Base-by-base conservation (phyloP, 1,140 invertebrate species). In the Caenorhabditis inopinata region DNA sequence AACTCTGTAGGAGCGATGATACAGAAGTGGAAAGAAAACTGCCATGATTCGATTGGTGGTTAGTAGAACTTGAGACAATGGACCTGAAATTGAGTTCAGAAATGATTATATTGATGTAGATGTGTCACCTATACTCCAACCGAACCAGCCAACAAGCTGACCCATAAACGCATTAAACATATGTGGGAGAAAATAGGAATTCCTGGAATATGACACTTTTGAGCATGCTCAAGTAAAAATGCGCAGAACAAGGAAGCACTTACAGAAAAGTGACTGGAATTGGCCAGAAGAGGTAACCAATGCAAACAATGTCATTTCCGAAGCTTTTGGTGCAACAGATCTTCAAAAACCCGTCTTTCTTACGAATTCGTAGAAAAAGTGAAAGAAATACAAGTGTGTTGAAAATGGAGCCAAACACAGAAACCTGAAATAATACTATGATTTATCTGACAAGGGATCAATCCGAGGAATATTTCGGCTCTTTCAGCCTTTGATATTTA, bases 251-350 rank as follows among this genome's bases (percentile, higher is more conserved):
- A 38, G 1, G 16, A 32, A 14, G 11, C 1, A 1, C 58, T 68
- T 68, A 68, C 58, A 68, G 12, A 68, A 68, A 68, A 18, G 58
- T 68, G 58, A 68, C 58, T 68, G 58, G 58, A 38, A 68, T 68
- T 23, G 58, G 58, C 58, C 58, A 68, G 21, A 68, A 42, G 16
- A 68, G 58, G 23, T 68, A 68, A 29, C 58, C 58, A 68, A 68
- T 68, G n/a, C 58, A 68, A 9, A 68, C 58, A 6, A 68, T 68
- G 12, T 68, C 58, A 21, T 68, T 68, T 16, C 58, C 58, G n/a
- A 68, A 68, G 38, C 58, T 68, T 38, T 68, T 68, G 1, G 32
- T 21, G 32, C 58, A 68, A 21, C 58, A 68, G 7, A 68, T 68
- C 38, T 68, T 68, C n/a, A 68, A 32, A 42, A 68, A 68, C 7